Evolutionary conservation across 2,888 invertebrate species (phyloP).

Genomic region (Nasonovia ribisnigri): DNA sequence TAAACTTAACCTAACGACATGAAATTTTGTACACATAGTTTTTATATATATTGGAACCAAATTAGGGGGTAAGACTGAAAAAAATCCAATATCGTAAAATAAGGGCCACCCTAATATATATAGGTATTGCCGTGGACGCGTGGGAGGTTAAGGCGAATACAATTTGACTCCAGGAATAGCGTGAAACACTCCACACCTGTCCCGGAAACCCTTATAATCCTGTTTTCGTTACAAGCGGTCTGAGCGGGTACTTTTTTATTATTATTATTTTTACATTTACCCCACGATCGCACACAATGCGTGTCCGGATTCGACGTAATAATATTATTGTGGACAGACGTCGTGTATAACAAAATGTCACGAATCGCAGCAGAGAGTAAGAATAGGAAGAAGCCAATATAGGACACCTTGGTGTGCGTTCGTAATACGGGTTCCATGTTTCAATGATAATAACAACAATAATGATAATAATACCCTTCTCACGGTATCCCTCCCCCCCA

Average conservation of each 20-base stretch:
- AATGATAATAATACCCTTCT: neutral
- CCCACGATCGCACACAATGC: neutral
- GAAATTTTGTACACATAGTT: no score
- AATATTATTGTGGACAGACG: neutral
- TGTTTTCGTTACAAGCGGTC: constrained; percentile 44
- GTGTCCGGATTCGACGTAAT: neutral
- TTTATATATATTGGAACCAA: no score
- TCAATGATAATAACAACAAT: neutral
- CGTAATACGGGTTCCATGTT: neutral
- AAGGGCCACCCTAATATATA: no score
- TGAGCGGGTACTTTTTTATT: neutral
- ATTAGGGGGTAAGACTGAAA: no score
- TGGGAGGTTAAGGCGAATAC: neutral
- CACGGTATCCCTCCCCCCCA: neutral
- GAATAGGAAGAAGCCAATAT: neutral
- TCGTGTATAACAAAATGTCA: neutral
- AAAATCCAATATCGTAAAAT: no score
- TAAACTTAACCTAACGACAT: no score
- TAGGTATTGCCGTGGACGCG: neutral
- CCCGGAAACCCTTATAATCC: constrained; percentile 57
- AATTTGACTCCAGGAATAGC: constrained; percentile 41
- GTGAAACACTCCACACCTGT: constrained; percentile 38
- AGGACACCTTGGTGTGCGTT: neutral
- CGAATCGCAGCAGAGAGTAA: neutral
- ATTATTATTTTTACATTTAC: neutral